Evolutionary conservation across 1,140 invertebrate species (phyloP).

Genomic region (Whitmania pigra): DNA sequence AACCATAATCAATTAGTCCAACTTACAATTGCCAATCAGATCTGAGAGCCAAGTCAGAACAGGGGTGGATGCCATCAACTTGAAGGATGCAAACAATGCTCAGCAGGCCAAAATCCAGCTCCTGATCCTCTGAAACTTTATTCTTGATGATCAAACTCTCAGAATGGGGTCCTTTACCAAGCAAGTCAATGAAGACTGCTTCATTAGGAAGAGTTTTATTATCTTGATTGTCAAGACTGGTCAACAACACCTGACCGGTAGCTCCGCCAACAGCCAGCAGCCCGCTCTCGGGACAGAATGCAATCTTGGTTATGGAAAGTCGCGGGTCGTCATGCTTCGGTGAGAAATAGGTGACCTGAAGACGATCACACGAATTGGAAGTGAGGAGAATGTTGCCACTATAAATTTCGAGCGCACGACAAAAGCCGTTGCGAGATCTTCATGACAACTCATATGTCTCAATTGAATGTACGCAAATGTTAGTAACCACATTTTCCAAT

Average conservation of each 20-base stretch:
- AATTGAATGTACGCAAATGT: background rate
- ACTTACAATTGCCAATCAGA: conserved; percentile 7
- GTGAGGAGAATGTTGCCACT: background rate
- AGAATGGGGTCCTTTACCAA: background rate
- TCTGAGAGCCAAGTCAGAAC: conserved; percentile 6
- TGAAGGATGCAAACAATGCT: background rate
- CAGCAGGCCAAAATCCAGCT: background rate
- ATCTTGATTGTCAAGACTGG: conserved; percentile 36
- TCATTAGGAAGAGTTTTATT: background rate
- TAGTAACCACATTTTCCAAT: background rate
- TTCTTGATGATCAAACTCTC: background rate
- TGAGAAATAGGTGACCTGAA: background rate
- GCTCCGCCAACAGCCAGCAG: conserved; percentile 79
- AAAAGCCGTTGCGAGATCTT: too few species aligned
- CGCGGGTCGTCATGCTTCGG: conserved; percentile 91
- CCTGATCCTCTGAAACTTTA: background rate
- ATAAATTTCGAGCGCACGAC: background rate
- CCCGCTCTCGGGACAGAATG: conserved; percentile 68
- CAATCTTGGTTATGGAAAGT: conserved; percentile 77
- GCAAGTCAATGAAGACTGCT: background rate
- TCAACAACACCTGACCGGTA: conserved; percentile 76
- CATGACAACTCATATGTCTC: too few species aligned
- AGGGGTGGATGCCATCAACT: background rate
- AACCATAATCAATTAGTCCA: background rate
- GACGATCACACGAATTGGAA: background rate